Conservation (phyloP, 2,113 vertebrate species). For the Calonectris borealis region DNA sequence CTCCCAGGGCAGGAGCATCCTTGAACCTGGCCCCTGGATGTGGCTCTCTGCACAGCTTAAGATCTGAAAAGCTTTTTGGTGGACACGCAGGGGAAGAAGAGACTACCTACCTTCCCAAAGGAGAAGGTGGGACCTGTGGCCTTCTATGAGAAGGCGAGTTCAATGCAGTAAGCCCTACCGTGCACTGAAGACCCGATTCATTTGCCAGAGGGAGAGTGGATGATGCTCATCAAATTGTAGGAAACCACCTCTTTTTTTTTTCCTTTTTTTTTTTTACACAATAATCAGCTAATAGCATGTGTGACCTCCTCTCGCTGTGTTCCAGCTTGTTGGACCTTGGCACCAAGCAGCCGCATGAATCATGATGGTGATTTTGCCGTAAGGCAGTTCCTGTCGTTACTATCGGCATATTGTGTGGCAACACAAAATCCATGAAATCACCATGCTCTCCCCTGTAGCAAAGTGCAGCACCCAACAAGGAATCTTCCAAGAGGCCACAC, state of each 20-base stretch:
- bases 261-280: not conserved
- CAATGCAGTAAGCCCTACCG: fast-evolving
- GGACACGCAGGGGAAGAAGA: not conserved
- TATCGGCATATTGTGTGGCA: not conserved
- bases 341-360: not conserved
- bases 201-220: not conserved
- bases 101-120: not conserved
- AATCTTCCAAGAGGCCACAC: not conserved
- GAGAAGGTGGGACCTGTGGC: no score
- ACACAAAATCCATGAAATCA: not conserved
- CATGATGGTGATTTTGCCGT: not conserved
- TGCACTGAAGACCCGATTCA: not conserved
- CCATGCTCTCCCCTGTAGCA: fast-evolving
- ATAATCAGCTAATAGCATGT: not conserved
- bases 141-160: fast-evolving
- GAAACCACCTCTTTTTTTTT: not conserved
- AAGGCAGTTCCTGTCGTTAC: not conserved
- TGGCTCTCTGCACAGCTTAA: not conserved
- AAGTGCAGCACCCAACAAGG: not conserved
- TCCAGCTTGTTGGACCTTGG: not conserved
- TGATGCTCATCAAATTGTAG: not conserved
- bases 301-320: not conserved
- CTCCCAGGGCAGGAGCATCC: not conserved
- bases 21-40: not conserved
- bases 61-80: not conserved